phyloP scores from a whole-genome alignment of 2,113 vertebrate genomes.

The Arvicanthis niloticus region DNA sequence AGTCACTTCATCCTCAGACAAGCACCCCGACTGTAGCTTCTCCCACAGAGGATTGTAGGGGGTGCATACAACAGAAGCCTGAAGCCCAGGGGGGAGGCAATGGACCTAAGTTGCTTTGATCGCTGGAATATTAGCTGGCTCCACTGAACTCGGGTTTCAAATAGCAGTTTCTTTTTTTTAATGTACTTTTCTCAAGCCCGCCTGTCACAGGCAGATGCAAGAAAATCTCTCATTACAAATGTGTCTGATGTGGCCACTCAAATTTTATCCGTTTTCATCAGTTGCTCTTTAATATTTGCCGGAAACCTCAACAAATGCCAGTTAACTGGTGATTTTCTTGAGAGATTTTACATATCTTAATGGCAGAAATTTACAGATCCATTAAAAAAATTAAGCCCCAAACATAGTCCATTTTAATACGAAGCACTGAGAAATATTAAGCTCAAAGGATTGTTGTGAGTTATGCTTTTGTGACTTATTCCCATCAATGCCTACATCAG shows the following conservation, averaged over 20 bases:
- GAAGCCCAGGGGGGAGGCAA: accelerated
- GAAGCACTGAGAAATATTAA: conserved; percentile 49
- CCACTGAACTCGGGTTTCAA: accelerated
- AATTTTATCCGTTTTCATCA: not conserved
- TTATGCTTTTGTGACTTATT: conserved; percentile 45
- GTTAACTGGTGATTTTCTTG: not conserved
- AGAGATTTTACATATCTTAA: conserved; percentile 42
- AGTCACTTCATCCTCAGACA: conserved; percentile 72
- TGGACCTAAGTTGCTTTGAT: conserved; percentile 5
- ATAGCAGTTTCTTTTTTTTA: not conserved
- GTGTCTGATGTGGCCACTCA: conserved; percentile 27
- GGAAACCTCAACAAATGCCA: not conserved
- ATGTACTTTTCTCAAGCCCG: not conserved
- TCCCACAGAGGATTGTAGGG: not conserved
- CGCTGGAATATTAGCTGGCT: conserved; percentile 61
- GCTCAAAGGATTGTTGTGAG: conserved; percentile 55
- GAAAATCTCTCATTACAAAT: conserved; percentile 24
- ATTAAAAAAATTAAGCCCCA: conserved; percentile 56
- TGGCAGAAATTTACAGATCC: conserved; percentile 34
- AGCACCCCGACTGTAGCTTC: conserved; percentile 22
- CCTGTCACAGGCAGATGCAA: conserved; percentile 26
- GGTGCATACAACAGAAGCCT: not conserved
- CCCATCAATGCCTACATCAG: conserved; percentile 60
- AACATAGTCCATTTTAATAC: conserved; percentile 56
- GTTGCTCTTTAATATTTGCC: not conserved